Evolutionary conservation across 2,797 vertebrate species (phyloP).

Genomic region (Echiichthys vipera): DNA sequence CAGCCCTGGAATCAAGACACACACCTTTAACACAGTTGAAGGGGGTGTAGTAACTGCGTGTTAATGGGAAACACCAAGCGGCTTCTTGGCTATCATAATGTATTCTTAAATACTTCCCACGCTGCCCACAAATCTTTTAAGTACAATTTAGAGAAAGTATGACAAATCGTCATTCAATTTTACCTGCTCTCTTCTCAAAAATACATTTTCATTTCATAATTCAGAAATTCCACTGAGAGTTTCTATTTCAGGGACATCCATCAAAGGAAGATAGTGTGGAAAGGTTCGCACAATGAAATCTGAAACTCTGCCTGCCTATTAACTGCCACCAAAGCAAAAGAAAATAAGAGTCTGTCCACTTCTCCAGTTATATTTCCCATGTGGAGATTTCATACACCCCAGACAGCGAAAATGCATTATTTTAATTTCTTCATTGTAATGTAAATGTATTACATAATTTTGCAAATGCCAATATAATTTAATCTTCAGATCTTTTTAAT

Average conservation of each 20-base stretch:
- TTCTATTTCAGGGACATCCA: conserved; percentile 70
- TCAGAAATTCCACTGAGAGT: conserved; percentile 71
- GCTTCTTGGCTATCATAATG: conserved; percentile 59
- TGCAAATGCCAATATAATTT: conserved; percentile 92
- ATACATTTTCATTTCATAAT: conserved; percentile 77
- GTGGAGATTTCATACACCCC: conserved; percentile 86
- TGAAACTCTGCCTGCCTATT: conserved; percentile 81
- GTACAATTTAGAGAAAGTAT: conserved; percentile 70
- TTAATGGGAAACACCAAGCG: conserved; percentile 66
- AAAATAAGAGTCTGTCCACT: conserved; percentile 87
- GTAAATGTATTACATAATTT: conserved; percentile 93
- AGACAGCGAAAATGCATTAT: conserved; percentile 90
- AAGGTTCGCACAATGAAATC: conserved; percentile 80
- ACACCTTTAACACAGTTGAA: conserved; percentile 42
- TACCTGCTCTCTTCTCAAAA: conserved; percentile 62
- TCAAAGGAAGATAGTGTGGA: conserved; percentile 66
- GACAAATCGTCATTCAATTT: conserved; percentile 73
- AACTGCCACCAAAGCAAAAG: conserved; percentile 85
- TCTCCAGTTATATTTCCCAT: conserved; percentile 89
- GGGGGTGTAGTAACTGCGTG: conserved; percentile 6
- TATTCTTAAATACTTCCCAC: conserved; percentile 71
- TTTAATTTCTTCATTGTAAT: conserved; percentile 92
- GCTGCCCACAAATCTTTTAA: conserved; percentile 70
- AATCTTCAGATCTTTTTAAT: conserved; percentile 92
- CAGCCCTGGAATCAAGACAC: conserved; percentile 87